Conservation (phyloP, 2,888 invertebrate genomes). For the Boloria euphrosyne region DNA sequence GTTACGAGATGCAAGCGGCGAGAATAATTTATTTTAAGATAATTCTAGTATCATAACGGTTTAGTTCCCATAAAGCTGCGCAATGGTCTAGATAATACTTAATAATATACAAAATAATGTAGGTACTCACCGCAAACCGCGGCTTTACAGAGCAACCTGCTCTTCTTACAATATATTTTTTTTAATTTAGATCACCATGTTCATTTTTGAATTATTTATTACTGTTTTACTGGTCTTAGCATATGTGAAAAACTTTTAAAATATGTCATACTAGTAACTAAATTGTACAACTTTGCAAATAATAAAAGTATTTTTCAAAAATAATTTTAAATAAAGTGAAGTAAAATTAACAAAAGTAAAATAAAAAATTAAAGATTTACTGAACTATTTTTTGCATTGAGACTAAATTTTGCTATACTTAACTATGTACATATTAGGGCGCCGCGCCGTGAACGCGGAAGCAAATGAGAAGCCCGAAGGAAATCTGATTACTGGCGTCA, state of each 20-base stretch:
- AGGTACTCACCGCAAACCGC: constrained; percentile 22
- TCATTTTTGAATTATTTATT: not conserved
- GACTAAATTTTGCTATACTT: constrained; percentile 5
- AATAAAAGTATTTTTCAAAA: too few relatives aligned
- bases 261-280: too few relatives aligned
- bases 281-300: too few relatives aligned
- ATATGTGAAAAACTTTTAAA: too few relatives aligned
- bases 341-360: not conserved
- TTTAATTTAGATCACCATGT: not conserved
- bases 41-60: constrained; percentile 27
- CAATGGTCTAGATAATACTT: constrained; percentile 22
- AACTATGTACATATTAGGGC: constrained; percentile 29
- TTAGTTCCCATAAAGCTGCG: constrained; percentile 27
- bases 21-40: constrained; percentile 19
- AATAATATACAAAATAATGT: constrained; percentile 21
- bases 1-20: not conserved
- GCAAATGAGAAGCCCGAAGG: constrained; percentile 65
- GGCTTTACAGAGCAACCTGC: constrained; percentile 16
- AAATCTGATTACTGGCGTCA: constrained; percentile 70
- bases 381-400: not conserved
- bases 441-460: constrained; percentile 59
- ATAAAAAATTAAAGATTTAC: not conserved
- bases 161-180: not conserved
- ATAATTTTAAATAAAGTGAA: too few relatives aligned
- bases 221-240: too few relatives aligned